Conservation (phyloP, 2,888 invertebrate species). For the Sarcophaga carnaria region DNA sequence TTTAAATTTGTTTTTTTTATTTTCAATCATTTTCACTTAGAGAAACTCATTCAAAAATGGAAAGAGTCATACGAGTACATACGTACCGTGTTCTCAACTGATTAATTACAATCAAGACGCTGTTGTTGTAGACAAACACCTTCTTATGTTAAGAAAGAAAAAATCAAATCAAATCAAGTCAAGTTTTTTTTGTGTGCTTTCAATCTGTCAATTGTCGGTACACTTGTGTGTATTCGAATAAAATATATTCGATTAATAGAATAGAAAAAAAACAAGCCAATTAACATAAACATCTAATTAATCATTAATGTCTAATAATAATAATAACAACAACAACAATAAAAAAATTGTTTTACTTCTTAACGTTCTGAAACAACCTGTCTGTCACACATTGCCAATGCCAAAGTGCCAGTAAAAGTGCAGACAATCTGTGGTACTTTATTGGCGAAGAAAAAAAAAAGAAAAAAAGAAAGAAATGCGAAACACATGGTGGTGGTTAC, state of each 20-base stretch:
- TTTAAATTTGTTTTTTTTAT: no score
- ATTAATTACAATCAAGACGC: not conserved
- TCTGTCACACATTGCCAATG: no score
- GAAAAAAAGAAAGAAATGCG: not conserved
- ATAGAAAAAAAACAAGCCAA: not conserved
- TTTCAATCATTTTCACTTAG: no score
- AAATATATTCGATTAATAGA: no score
- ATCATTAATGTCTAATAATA: slow-evolving; percentile 18
- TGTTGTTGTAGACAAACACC: not conserved
- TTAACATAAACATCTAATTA: slow-evolving; percentile 13
- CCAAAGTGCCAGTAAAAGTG: not conserved
- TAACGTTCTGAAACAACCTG: no score
- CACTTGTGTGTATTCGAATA: no score
- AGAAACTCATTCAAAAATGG: no score
- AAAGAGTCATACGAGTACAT: no score
- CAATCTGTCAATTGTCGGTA: not conserved
- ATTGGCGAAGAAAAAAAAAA: not conserved
- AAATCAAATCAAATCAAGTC: not conserved
- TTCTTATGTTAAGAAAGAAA: not conserved
- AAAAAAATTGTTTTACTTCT: no score
- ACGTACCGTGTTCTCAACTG: not conserved
- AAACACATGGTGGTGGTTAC: not conserved
- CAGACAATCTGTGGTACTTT: slow-evolving; percentile 9
- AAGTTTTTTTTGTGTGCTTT: not conserved
- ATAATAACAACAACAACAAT: not conserved